Evolutionary conservation across 2,797 vertebrate species (phyloP), one percentile per base, ranked within the genome.

Genomic region (Erithacus rubecula): DNA sequence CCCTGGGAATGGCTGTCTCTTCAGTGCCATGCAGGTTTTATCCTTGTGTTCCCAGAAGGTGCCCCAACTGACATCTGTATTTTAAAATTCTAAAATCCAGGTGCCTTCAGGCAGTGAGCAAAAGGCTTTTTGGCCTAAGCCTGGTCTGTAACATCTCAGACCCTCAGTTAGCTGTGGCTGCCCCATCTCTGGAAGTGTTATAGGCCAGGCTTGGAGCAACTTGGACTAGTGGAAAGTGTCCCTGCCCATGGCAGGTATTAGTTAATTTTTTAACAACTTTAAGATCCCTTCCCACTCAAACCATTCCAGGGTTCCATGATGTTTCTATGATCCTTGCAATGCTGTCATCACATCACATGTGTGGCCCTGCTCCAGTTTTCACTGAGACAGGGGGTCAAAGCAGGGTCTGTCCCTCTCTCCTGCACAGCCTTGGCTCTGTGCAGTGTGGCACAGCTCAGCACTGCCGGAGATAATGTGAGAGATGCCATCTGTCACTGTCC

Each of bases 401-500:
- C 23, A 56, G 52, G 23, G 6, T 62, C 81, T 74, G n/a, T 64
- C 34, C 64, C 43, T 39, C 10, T 46, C 46, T 70, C 37, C 63
- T 52, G 56, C 47, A 49, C 47, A 49, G 47, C 47, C 47, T 26
- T 26, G 24, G 47, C 24, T 10, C 59, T 0, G 0, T 52, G 34
- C 36, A 21, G 19, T 9, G 15, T 21, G 15, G 46, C 67, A 64
- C 12, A 1, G 18, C 4, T 55, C 36, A 60, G 20, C 24, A 11
- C 29, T 53, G 76, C 56, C 62, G 69, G 41, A 56, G 59, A 15
- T 6, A 16, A 30, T 1, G 37, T 0, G 2, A 65, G 72, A 44
- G 63, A 15, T 83, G 41, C 44, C 52, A 29, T 20, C 0, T 0
- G 32, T 52, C 72, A 3, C 0, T 4, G 41, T 46, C 67, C 43